A percentile compares a stretch with the other conserved stretches of the same genome.
Evolutionary conservation across 2,113 vertebrate genomes (phyloP).

Genomic region (Platysternon megacephalum): DNA sequence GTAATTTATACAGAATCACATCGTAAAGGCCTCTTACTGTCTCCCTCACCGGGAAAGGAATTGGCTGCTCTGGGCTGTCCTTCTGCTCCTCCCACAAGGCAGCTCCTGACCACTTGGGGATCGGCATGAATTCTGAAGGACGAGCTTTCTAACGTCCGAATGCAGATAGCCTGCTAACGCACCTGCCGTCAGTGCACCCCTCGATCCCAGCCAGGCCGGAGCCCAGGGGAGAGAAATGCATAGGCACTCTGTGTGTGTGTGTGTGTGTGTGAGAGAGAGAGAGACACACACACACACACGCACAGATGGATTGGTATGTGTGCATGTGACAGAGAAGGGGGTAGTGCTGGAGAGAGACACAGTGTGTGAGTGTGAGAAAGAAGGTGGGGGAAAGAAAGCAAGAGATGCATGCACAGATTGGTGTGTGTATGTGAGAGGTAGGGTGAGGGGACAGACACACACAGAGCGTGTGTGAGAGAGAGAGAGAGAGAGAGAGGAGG

Average conservation of each 20-base stretch:
- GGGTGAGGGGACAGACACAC: neutral
- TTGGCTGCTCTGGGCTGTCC: neutral
- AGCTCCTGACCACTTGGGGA: neutral
- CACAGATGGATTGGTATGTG: neutral
- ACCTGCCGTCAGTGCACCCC: rapidly evolving
- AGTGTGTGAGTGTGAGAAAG: neutral
- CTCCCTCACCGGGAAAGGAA: neutral
- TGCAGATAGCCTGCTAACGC: rapidly evolving
- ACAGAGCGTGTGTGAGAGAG: rapidly evolving
- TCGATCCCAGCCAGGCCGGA: rapidly evolving
- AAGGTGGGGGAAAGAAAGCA: neutral
- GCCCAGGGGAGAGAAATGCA: neutral
- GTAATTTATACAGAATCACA: neutral
- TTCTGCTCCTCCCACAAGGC: too few relatives aligned
- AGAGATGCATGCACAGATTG: neutral
- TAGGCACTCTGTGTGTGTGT: neutral
- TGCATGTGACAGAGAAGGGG: rapidly evolving
- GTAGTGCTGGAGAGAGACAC: too few relatives aligned
- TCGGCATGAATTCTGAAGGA: neutral
- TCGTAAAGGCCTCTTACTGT: neutral
- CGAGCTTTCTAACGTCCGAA: neutral
- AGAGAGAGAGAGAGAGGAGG: neutral
- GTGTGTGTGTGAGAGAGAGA: neutral
- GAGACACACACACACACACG: rapidly evolving
- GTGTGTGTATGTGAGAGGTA: neutral